These are phyloP conservation scores for Bedellia somnulentella DNA, from an alignment of 2,888 invertebrate genomes.

Conservation along the genomic window DNA sequence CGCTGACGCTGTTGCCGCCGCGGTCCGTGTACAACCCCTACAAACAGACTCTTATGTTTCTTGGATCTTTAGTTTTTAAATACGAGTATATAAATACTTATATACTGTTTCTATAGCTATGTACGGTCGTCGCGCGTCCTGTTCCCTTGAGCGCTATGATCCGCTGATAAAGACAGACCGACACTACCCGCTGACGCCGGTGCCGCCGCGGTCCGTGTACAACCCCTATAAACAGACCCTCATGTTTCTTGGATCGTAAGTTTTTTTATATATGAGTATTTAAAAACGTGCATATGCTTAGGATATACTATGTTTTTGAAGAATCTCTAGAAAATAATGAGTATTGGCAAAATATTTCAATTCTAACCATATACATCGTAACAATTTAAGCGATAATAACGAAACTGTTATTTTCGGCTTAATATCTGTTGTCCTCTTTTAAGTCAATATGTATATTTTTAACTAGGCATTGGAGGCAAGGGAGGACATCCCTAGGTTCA, in stretches of 20 bases:
- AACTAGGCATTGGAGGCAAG: too few species aligned
- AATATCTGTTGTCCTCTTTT: too few species aligned
- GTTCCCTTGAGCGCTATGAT: slow-evolving; percentile 38
- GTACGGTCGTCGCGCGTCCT: slow-evolving; percentile 35
- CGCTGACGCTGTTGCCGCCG: slow-evolving; percentile 32
- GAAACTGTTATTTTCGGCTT: neutral
- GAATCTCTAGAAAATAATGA: too few species aligned
- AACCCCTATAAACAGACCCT: slow-evolving; percentile 50
- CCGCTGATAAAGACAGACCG: slow-evolving; percentile 31
- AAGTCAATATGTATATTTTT: too few species aligned
- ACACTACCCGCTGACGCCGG: slow-evolving; percentile 35
- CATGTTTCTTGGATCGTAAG: slow-evolving; percentile 28
- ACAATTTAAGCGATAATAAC: too few species aligned
- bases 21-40: slow-evolving; percentile 46
- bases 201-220: slow-evolving; percentile 36
- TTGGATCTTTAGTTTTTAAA: too few species aligned
- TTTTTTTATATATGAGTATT: neutral
- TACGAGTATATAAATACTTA: too few species aligned
- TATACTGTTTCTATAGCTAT: slow-evolving; percentile 21
- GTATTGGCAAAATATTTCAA: too few species aligned
- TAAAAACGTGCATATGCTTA: neutral
- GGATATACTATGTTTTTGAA: too few species aligned
- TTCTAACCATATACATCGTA: too few species aligned
- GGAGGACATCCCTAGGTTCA: too few species aligned
- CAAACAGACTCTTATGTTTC: slow-evolving; percentile 46